Base-by-base conservation (phyloP, 2,888 invertebrate species). In the Drosophila trichaetosa region DNA sequence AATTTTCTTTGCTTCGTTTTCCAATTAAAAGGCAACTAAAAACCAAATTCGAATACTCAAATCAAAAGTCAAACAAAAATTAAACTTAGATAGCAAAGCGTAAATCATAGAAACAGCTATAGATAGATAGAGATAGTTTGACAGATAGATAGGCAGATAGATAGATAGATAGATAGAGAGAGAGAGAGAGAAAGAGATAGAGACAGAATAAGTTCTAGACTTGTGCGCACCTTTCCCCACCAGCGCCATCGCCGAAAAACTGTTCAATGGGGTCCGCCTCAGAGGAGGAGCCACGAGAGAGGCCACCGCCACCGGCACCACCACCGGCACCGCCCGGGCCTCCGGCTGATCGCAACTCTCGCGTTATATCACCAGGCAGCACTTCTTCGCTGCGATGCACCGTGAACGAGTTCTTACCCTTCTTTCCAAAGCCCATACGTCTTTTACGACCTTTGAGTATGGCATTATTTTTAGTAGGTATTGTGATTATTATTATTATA, bases 301-400 rank as follows among this genome's bases (percentile, higher is more conserved):
- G 91, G 80, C 90, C 92, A 88, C 95, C 91, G 87, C 95, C 62
- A n/a, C 16, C 60, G 52, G 49, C 51, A 42, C 95, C 67, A 69
- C 40, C 42, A n/a, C 58, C 36, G 42, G 49, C 74, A 78, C 68
- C 75, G 68, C 80, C 80, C 62, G 75, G 60, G 62, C 75, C 80
- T 64, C 79, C 89, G 72, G 59, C 81, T 36, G 69, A 76, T 91
- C 94, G 93, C 91, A 93, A 90, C 94, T 98, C 98, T 24, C 85
- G 89, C 73, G 87, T 87, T 61, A 86, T 86, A 86, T 86, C 85
- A 91, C 97, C 97, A 83, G 98, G 98, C 91, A 97, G 96, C 92
- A 99, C 98, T 94, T 99, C 99, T 95, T 99, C 99, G 94, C 99
- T 99, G 94, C 99, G 97, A 95, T 99, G 98, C 93, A 99, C 98